Evolutionary conservation across 2,888 invertebrate species (phyloP).

Genomic region (Alviniconcha strummeri): DNA sequence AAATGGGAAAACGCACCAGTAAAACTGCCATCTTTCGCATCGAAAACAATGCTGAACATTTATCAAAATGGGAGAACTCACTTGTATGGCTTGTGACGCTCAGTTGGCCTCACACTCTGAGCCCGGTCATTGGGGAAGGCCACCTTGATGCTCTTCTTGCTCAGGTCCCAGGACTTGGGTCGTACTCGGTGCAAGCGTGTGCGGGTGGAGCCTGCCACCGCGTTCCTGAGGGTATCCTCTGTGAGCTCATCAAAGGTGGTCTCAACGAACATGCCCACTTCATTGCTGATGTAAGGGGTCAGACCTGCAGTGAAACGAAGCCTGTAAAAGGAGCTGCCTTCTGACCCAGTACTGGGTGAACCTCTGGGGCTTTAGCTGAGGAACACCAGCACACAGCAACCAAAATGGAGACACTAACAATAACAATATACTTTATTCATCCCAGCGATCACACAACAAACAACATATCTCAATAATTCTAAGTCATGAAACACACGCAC

Average conservation of each 20-base stretch:
- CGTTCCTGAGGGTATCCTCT: conserved; percentile 61
- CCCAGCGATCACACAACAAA: no score
- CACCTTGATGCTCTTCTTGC: conserved; percentile 54
- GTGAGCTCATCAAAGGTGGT: conserved; percentile 60
- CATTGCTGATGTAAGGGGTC: conserved; percentile 72
- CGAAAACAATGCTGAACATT: no score
- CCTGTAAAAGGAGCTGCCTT: neutral
- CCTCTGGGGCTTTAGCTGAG: no score
- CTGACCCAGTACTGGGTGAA: no score
- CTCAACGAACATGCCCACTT: conserved; percentile 71
- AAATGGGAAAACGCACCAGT: no score
- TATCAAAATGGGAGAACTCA: conserved; percentile 45
- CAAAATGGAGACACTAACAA: no score
- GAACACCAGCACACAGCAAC: no score
- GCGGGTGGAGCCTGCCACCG: conserved; percentile 61
- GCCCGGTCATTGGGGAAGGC: conserved; percentile 73
- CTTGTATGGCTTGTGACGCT: conserved; percentile 64
- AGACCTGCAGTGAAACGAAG: conserved; percentile 58
- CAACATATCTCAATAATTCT: no score
- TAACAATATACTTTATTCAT: no score
- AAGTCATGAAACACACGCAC: no score
- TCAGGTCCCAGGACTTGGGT: conserved; percentile 41
- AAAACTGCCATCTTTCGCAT: no score
- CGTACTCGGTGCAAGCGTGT: conserved; percentile 58
- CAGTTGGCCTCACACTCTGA: conserved; percentile 69